phyloP scores from a whole-genome alignment of 2,888 invertebrate genomes.

The Thecocarcelia acutangulata region DNA sequence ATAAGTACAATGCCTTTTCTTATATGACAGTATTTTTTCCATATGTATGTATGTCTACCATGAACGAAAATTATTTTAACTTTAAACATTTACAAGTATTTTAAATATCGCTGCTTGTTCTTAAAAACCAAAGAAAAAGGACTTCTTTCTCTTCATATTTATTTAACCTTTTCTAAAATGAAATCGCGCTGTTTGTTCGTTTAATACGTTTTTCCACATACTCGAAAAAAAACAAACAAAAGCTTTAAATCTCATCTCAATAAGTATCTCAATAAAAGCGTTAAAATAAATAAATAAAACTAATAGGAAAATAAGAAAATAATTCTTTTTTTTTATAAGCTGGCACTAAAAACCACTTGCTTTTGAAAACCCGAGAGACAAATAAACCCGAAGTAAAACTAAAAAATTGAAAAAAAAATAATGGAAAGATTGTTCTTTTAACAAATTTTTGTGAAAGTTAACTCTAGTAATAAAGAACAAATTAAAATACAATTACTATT shows the following conservation, averaged over 20 bases:
- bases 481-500: background rate
- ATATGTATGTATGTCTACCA: too few species aligned
- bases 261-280: background rate
- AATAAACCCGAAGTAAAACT: conserved; percentile 21
- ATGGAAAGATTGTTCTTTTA: conserved; percentile 38
- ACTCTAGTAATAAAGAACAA: conserved; percentile 19
- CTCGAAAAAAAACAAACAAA: conserved; percentile 27
- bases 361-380: conserved; percentile 29
- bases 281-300: conserved; percentile 18
- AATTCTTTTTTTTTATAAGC: conserved; percentile 41
- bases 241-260: conserved; percentile 12
- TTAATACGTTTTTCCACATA: conserved; percentile 56
- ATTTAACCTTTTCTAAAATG: conserved; percentile 35
- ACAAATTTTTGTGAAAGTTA: background rate
- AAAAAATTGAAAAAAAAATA: conserved; percentile 19
- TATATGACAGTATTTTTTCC: too few species aligned
- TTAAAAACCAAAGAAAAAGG: conserved; percentile 10
- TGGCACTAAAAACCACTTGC: conserved; percentile 60
- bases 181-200: conserved; percentile 71
- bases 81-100: too few species aligned
- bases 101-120: background rate
- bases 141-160: conserved; percentile 40
- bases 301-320: conserved; percentile 8
- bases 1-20: too few species aligned
- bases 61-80: too few species aligned